Base-by-base conservation (phyloP, 2,888 invertebrate species). In the Melieria picta region DNA sequence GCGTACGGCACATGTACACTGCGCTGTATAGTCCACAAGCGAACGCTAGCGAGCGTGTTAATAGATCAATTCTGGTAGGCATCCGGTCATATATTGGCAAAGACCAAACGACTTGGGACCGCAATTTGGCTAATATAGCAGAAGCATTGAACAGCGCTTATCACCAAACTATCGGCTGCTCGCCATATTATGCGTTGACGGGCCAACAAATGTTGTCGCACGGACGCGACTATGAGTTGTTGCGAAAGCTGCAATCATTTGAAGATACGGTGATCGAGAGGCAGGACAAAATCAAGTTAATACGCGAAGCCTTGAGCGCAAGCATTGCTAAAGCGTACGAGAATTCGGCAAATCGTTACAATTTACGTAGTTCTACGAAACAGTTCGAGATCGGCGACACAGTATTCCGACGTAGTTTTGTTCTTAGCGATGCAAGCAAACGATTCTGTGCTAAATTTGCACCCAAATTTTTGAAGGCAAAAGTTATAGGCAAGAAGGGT, bases 161-260 rank as follows among this genome's bases (percentile, higher is more conserved):
- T n/a, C n/a, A n/a, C n/a, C n/a, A n/a, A n/a, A n/a, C n/a, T n/a
- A n/a, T n/a, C n/a, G n/a, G n/a, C n/a, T n/a, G n/a, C n/a, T n/a
- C n/a, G n/a, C n/a, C n/a, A n/a, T n/a, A n/a, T n/a, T n/a, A n/a
- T n/a, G n/a, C n/a, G n/a, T n/a, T n/a, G n/a, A n/a, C n/a, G n/a
- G n/a, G n/a, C n/a, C n/a, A n/a, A n/a, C n/a, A n/a, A 62, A 70
- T 70, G 73, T 7, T 67, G 11, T 62, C 65, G 5, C 62, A 71
- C 55, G 65, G 47, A 3, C 10, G 47, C 11, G 52, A 66, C 7
- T 70, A 70, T 16, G 30, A 10, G 3, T 47, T 65, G 3, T n/a
- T 62, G 6, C 68, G 66, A 45, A 58, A 42, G 0, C 46, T 73
- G 9, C 7, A 48, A 5, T n/a, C 48, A 1, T 13, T 57, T 55